These are phyloP conservation scores for Phalacrocorax pelagicus DNA, from an alignment of 2,113 vertebrate genomes.

Conservation along the genomic window DNA sequence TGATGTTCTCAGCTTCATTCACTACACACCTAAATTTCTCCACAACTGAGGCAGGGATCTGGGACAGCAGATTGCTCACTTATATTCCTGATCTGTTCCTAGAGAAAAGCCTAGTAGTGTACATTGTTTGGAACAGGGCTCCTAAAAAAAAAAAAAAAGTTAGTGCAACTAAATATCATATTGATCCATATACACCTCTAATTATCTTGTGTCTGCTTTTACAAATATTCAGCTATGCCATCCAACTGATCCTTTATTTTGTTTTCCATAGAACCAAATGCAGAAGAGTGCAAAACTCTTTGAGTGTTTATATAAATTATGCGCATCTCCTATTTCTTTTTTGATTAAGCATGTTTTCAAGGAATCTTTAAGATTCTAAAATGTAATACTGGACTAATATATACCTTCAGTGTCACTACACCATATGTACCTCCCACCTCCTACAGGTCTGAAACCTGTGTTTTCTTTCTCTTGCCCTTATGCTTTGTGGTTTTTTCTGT, in stretches of 20 bases:
- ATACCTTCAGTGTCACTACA: neutral
- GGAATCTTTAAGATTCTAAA: neutral
- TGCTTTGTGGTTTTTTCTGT: neutral
- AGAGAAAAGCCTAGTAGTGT: neutral
- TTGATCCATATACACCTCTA: neutral
- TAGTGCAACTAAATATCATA: neutral
- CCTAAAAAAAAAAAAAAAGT: neutral
- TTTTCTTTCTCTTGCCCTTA: neutral
- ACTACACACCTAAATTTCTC: neutral
- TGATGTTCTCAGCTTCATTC: neutral
- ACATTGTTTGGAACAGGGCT: neutral
- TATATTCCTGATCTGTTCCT: neutral
- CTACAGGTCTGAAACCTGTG: neutral
- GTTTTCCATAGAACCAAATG: neutral
- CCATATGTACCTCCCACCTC: no score
- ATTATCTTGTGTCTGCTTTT: neutral
- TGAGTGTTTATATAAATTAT: neutral
- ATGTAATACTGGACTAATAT: neutral
- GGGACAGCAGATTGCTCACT: neutral
- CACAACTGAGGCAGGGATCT: neutral
- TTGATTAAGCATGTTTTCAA: neutral
- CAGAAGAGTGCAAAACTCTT: neutral
- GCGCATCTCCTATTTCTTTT: neutral
- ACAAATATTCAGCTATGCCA: neutral
- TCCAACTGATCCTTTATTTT: neutral